Base-by-base conservation (phyloP, 1,140 invertebrate species). In the Dolichoris vasculosae region DNA sequence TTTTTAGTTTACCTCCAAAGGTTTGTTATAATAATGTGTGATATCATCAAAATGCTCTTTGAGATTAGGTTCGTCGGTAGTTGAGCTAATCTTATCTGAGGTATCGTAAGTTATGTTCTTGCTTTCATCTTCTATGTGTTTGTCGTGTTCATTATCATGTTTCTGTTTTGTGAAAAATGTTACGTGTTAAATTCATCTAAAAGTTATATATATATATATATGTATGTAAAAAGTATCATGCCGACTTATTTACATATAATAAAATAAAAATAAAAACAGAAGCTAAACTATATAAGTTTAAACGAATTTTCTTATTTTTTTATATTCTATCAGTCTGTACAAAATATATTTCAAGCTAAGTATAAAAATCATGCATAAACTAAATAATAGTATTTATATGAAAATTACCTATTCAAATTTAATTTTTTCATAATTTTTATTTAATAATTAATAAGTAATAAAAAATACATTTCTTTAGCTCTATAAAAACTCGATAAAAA, bases 31-130 rank as follows among this genome's bases (percentile, higher is more conserved):
- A 30, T 38, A 75, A 48, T 76, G 40, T 83, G 40, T 84, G 23
- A 78, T 69, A 78, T 84, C 43, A 83, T 75, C 67, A 48, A 51
- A 67, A 51, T 82, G 35, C 30, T 82, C 30, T 81, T 81, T 81
- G 32, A 69, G 64, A 46, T 69, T 63, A 35, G 30, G 17, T 17
- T 69, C 17, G 26, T 46, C 7, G 32, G 40, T 81, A 1, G 11
- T 51, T 71, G n/a, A 13, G 26, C n/a, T 71, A 38, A 35, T 11
- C 7, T 82, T 82, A 63, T 73, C 35, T 59, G 38, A 55, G 1
- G 26, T 71, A 32, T 69, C 46, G 35, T n/a, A 26, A 51, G 11
- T 80, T 40, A 80, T 80, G 43, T 85, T 35, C 32, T 73, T 38
- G n/a, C 30, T 73, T 20, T 85, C 67, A 80, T 73, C 76, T 30